Conservation (phyloP, 2,888 invertebrate species). For the Drosophila acutilabella region DNA sequence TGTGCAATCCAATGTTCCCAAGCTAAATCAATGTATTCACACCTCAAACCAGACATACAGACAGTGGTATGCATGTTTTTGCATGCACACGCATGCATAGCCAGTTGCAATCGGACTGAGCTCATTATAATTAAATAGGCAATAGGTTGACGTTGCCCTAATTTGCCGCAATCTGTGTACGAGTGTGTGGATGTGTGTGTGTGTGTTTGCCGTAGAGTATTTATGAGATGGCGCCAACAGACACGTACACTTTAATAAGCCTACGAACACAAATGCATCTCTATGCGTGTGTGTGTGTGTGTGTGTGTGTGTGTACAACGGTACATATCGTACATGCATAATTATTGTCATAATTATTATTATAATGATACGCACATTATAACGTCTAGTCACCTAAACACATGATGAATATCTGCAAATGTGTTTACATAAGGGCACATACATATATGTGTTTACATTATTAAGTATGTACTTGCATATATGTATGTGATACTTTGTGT, state of each 20-base stretch:
- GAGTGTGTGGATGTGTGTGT: conserved; percentile 32
- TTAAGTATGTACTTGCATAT: conserved; percentile 30
- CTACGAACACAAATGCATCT: conserved; percentile 22
- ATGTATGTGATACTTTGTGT: conserved; percentile 9
- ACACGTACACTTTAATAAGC: conserved; percentile 25
- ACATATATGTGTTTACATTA: conserved; percentile 51
- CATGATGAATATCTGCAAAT: conserved; percentile 31
- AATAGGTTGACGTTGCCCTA: conserved; percentile 70
- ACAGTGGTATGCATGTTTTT: conserved; percentile 15
- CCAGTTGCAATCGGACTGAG: conserved; percentile 57
- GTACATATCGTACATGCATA: conserved; percentile 28
- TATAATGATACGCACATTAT: conserved; percentile 71
- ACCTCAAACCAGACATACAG: neutral
- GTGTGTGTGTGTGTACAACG: neutral
- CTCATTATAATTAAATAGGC: conserved; percentile 79
- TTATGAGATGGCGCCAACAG: conserved; percentile 56
- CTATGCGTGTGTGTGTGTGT: conserved; percentile 8
- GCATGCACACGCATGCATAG: conserved; percentile 2
- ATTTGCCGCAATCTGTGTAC: conserved; percentile 52
- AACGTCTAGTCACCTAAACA: conserved; percentile 62
- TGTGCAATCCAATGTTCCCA: neutral
- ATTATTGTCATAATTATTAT: conserved; percentile 57
- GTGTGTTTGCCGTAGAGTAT: conserved; percentile 44
- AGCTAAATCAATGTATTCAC: conserved; percentile 6
- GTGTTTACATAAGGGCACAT: conserved; percentile 32